Evolutionary conservation across 2,888 invertebrate genomes (phyloP), one percentile per base, ranked within the genome.

Genomic region (Plebejus anna): DNA sequence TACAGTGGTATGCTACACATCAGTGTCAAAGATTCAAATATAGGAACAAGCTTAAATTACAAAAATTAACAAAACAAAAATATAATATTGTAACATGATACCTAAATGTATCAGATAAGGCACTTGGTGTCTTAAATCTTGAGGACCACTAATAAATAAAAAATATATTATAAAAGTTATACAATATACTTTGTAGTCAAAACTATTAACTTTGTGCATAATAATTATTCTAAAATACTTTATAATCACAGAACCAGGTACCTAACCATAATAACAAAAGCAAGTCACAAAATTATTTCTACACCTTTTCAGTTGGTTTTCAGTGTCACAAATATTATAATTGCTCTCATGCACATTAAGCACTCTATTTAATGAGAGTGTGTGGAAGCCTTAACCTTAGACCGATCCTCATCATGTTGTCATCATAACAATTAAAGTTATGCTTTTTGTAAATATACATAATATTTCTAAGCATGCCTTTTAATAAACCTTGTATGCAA

Each of bases 221-320:
- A 4, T 4, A 36, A 36, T 66, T 13, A 66, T 36, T 66, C 13
- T 66, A 32, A 66, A 36, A 66, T 66, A 66, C 32, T 32, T 32
- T 5, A 66, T 16, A 66, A 66, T 66, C 66, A 66, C 66, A 66
- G 66, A 66, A 66, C 66, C 16, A 16, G 13, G 66, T 66, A 66
- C 5, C 11, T 66, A 55, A 16, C 13, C 28, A 11, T 61, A 28
- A 28, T 22, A 61, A 61, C 55, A 55, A 55, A 4, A 1, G 55
- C 55, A 55, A 55, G 55, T 55, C 4, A 55, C 16, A 55, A 55
- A 16, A 55, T 55, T 16, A 55, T 55, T 55, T 55, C 16, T 55
- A 55, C 55, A 16, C 9, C 2, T 47, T 47, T 16, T 4, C 16
- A 16, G 11, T 16, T 55, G 16, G 55, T 55, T 55, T 55, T 16